phyloP scores from a whole-genome alignment of 2,888 invertebrate species.

The Catonia carolina region DNA sequence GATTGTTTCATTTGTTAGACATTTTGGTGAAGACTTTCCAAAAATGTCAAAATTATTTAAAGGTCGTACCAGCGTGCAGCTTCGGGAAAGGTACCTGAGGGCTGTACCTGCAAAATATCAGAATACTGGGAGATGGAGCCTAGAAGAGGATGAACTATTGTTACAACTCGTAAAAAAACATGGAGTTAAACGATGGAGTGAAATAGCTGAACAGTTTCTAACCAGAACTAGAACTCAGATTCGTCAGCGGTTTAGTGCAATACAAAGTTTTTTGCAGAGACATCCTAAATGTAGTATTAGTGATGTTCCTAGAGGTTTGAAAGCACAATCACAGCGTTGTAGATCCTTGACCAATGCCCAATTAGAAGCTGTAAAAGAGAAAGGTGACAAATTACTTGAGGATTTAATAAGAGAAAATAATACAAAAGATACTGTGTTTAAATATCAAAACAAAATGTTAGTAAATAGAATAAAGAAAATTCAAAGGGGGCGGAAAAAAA shows the following conservation, averaged over 20 bases:
- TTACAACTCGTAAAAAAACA: neutral
- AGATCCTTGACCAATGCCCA: too few relatives aligned
- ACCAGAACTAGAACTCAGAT: neutral
- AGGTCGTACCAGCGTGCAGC: neutral
- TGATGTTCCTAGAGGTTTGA: too few relatives aligned
- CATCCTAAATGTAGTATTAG: too few relatives aligned
- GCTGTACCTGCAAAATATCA: neutral
- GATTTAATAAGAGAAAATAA: too few relatives aligned
- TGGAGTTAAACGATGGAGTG: neutral
- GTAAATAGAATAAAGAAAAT: too few relatives aligned
- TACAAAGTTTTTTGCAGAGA: neutral
- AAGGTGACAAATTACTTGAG: too few relatives aligned
- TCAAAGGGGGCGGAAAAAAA: too few relatives aligned
- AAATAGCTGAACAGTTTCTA: neutral
- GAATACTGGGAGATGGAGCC: neutral
- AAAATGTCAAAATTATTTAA: neutral
- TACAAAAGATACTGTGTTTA: too few relatives aligned
- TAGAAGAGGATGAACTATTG: neutral
- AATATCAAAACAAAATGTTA: too few relatives aligned
- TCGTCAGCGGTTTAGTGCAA: neutral
- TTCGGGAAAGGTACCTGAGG: neutral
- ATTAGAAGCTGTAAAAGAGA: too few relatives aligned
- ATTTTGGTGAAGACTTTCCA: neutral
- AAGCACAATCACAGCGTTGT: too few relatives aligned
- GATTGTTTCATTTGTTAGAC: neutral